Conservation (phyloP, 2,888 invertebrate species). For the Oxycera nigricornis region DNA sequence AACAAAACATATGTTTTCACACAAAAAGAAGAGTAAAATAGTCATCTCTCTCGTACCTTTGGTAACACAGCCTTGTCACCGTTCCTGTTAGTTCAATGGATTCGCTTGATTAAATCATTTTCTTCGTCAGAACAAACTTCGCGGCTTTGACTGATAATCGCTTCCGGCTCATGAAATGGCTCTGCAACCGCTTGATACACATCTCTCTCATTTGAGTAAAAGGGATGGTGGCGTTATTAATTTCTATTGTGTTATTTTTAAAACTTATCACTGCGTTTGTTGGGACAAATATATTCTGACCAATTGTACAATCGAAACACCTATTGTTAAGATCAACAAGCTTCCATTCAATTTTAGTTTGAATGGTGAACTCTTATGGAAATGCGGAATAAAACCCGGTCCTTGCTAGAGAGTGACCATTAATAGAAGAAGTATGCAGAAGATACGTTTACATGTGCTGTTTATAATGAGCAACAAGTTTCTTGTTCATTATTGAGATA, state of each 20-base stretch:
- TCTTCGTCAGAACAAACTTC: constrained; percentile 29
- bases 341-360: background rate
- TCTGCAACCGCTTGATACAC: background rate
- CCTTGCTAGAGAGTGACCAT: background rate
- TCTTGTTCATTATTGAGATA: background rate
- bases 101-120: background rate
- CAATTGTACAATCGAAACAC: background rate
- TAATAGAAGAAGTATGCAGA: background rate
- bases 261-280: background rate
- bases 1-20: too few relatives aligned
- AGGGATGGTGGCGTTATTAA: constrained; percentile 30
- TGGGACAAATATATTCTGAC: constrained; percentile 7
- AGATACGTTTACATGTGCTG: background rate
- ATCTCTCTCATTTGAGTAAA: background rate
- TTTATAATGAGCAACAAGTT: background rate
- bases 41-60: too few relatives aligned
- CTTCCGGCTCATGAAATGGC: background rate
- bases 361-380: constrained; percentile 25
- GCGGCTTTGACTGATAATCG: background rate
- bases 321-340: background rate
- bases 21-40: too few relatives aligned
- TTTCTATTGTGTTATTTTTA: constrained; percentile 17
- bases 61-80: too few relatives aligned
- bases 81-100: too few relatives aligned
- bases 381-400: background rate